Conservation (phyloP, 2,888 invertebrate genomes). For the Corythucha ciliata region DNA sequence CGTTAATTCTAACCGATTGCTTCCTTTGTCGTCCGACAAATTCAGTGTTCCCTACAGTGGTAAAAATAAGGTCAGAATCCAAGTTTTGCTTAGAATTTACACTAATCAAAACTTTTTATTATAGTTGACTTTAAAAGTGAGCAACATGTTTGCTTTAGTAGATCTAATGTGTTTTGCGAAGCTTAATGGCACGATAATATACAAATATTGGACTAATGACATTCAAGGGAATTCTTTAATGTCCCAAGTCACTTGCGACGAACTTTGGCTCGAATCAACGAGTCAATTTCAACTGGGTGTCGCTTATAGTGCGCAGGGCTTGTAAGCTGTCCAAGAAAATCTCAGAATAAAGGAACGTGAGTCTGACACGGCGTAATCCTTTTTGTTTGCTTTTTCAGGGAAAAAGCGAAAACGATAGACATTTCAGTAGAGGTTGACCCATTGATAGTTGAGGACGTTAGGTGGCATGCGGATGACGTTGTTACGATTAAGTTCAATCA, state of each 20-base stretch:
- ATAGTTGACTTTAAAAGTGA: constrained; percentile 14
- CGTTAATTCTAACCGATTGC: constrained; percentile 13
- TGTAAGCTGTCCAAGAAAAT: neutral
- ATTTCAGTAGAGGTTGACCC: too few species aligned
- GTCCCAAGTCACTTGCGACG: constrained; percentile 8
- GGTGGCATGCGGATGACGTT: too few species aligned
- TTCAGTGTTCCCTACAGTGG: too few species aligned
- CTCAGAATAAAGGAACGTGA: too few species aligned
- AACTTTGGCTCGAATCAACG: constrained; percentile 13
- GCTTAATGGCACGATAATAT: constrained; percentile 6
- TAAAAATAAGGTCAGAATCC: too few species aligned
- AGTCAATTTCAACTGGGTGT: constrained; percentile 17
- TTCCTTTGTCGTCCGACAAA: constrained; percentile 11
- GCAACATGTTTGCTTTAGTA: constrained; percentile 15
- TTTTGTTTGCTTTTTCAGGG: neutral
- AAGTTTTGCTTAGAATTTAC: too few species aligned
- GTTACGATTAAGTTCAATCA: too few species aligned
- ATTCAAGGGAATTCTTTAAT: constrained; percentile 20
- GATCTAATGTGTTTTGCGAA: constrained; percentile 21
- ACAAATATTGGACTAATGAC: constrained; percentile 21
- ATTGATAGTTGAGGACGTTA: too few species aligned
- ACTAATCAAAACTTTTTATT: constrained; percentile 6
- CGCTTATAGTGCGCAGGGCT: constrained; percentile 4
- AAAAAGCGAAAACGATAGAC: neutral
- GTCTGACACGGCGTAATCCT: too few species aligned